These are phyloP conservation scores for Corapipo altera DNA, from an alignment of 2,113 vertebrate genomes.

Conservation along the genomic window DNA sequence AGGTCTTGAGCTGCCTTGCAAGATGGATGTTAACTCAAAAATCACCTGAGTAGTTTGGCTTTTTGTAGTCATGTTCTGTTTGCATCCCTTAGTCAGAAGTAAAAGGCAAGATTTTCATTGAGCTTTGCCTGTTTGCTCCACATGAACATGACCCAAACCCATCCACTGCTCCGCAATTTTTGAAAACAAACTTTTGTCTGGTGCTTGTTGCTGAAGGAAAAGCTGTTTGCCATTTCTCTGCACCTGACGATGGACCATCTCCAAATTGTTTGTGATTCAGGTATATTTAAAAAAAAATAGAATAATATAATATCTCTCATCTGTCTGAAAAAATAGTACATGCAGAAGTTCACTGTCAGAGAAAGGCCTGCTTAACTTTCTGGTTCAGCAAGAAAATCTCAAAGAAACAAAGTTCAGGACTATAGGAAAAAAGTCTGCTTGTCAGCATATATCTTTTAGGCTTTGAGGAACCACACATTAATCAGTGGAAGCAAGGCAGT, in stretches of 20 bases:
- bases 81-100: background rate
- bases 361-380: background rate
- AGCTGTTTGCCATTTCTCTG: background rate
- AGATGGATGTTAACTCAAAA: background rate
- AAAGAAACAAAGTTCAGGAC: background rate
- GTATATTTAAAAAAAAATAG: background rate
- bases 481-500: background rate
- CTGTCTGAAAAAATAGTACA: background rate
- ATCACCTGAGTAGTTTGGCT: background rate
- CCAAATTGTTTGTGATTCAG: background rate
- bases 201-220: background rate
- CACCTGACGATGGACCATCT: background rate
- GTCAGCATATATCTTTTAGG: constrained; percentile 13
- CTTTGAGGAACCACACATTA: constrained; percentile 11
- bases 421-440: background rate
- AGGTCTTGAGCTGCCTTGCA: background rate
- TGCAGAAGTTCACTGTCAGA: background rate
- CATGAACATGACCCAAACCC: background rate
- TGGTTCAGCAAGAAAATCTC: background rate
- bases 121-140: background rate
- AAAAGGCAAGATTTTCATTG: background rate
- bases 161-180: background rate
- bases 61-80: background rate
- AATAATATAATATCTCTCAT: background rate
- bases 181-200: background rate